Base-by-base conservation (phyloP, 2,888 invertebrate genomes). In the Tinea pellionella region DNA sequence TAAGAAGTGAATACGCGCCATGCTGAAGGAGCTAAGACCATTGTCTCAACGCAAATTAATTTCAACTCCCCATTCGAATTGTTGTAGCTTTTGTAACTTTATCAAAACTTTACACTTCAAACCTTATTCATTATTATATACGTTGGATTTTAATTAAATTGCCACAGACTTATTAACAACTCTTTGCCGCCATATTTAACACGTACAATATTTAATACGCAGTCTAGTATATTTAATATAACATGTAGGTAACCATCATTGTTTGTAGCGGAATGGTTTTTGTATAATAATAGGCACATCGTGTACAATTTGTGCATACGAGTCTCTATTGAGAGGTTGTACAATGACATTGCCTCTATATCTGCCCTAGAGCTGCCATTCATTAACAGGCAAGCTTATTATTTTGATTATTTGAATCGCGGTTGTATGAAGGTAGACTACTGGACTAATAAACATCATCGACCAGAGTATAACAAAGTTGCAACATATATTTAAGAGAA, bases 1-100 rank as follows among this genome's bases (percentile, higher is more conserved):
- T 47, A 47, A 47, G 47, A 15, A 15, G 47, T 13, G 47, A 18
- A 55, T 18, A 24, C 55, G 9, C 47, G 47, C 55, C 6, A 24
- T 24, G 24, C 11, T n/a, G 47, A 18, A 13, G 53, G 4, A 53
- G 55, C 55, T 24, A 55, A 55, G 55, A 47, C 55, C 29, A 55
- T 55, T 55, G 55, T 55, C 55, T 55, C 55, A 13, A 47, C 47
- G 15, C 47, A 55, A 55, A 55, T 55, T 55, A 55, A 55, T 55
- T 55, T 24, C 55, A 55, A 55, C 55, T 55, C 55, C n/a, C 55
- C 18, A 19, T 55, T 18, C 18, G 18, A 18, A 55, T 55, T 55
- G 55, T 55, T 55, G 55, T 18, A 29, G 16, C 15, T 47, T 47
- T 47, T 47, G 16, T n/a, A 47, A 47, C 47, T 47, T 47, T 13